phyloP scores from a whole-genome alignment of 2,888 invertebrate genomes.

The Pasiphila rectangulata region DNA sequence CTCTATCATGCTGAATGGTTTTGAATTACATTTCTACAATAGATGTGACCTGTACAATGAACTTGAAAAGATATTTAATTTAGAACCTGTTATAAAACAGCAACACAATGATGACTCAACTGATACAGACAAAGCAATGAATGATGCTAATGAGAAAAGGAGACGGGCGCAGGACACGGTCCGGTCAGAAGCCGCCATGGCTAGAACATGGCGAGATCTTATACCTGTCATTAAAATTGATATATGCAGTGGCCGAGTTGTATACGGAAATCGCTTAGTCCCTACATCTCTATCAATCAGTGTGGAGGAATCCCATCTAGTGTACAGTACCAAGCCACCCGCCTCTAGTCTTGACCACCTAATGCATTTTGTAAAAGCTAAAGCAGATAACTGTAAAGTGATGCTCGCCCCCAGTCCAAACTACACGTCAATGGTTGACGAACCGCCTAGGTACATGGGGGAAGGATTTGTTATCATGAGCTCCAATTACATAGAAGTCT shows the following conservation, averaged over 20 bases:
- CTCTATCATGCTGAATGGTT: constrained; percentile 94
- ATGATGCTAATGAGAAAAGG: constrained; percentile 82
- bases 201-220: constrained; percentile 95
- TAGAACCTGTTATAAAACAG: constrained; percentile 88
- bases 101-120: constrained; percentile 80
- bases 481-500: constrained; percentile 95
- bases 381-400: constrained; percentile 96
- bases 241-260: constrained; percentile 93
- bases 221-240: constrained; percentile 98
- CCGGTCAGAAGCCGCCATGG: constrained; percentile 90
- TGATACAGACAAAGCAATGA: constrained; percentile 82
- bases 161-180: constrained; percentile 73
- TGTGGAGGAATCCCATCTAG: constrained; percentile 96
- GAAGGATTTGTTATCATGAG: constrained; percentile 98
- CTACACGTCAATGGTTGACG: constrained; percentile 95
- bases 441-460: constrained; percentile 97
- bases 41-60: constrained; percentile 92
- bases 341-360: constrained; percentile 95
- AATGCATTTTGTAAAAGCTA: constrained; percentile 97
- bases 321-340: constrained; percentile 97
- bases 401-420: constrained; percentile 98
- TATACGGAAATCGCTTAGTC: constrained; percentile 96
- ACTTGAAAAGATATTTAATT: constrained; percentile 92
- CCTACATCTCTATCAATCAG: constrained; percentile 96
- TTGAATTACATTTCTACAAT: constrained; percentile 97